Evolutionary conservation across 2,797 vertebrate genomes (phyloP), one percentile per base, ranked within the genome.

Genomic region (Cynopterus sphinx): DNA sequence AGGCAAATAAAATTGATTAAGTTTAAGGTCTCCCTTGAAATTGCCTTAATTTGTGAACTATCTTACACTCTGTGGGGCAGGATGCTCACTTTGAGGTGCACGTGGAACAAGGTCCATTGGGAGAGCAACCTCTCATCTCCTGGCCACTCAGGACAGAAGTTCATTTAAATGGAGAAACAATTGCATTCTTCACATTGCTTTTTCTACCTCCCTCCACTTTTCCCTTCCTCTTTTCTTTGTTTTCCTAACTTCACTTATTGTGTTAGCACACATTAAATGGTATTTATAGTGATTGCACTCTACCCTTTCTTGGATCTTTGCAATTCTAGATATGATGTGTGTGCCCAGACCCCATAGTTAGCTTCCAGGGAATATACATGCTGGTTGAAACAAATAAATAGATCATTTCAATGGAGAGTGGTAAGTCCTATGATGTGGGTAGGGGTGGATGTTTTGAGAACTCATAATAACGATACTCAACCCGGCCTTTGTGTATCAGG

Each of bases 1-100:
- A 36, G 51, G 12, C 33, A 94, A 90, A 55, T 33, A 82, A 24
- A 75, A 63, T 81, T 67, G 68, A 5, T 71, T 59, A 33, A 57
- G 17, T 21, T 77, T 39, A 71, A 63, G 67, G 17, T 91, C 91
- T 41, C 16, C 39, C 43, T 77, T 90, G 81, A 90, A 84, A 26
- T 53, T 31, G 9, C 77, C 43, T 28, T 39, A 28, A 19, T 81
- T 67, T 74, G 17, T 70, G 9, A 3, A 19, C 15, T 16, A 4
- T 74, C 33, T 51, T 24, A 31, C 19, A n/a, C 5, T 46, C 24
- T 9, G 0, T 28, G 46, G 63, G 19, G 6, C 28, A 74, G 33
- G 67, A 6, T 11, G 19, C 9, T 74, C 39, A 3, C 15, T 39
- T 33, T 33, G 43, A 59, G 61, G 53, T 77, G 17, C 41, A 2